Base-by-base conservation (phyloP, 1,140 invertebrate species). In the Meloidogyne chitwoodi region DNA sequence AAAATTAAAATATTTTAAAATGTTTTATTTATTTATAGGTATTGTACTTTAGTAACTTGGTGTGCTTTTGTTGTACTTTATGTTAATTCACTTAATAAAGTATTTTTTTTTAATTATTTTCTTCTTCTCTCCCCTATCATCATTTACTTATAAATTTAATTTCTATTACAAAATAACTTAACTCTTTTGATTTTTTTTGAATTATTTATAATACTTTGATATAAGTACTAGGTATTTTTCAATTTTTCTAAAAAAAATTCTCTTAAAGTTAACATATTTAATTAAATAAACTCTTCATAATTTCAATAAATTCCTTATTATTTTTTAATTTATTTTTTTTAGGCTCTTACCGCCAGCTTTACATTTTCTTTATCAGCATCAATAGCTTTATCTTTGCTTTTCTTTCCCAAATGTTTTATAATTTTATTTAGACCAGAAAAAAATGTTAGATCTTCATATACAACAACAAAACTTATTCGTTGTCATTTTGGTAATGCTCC, bases 21-120 rank as follows among this genome's bases (percentile, higher is more conserved):
- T 38, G 10, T n/a, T 48, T 56, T 16, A n/a, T 31, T 2, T 29
- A 44, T 27, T 69, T 70, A 56, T 14, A 93, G 93, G 92, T 94
- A 94, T 85, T 93, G 93, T 0, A 94, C 93, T 0, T 92, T 93
- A 79, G 92, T 94, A 19, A 93, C 93, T 76, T 94, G 93, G 93
- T 88, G 93, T 27, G 93, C 93, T n/a, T 94, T 94, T 87, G 90
- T 93, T 11, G 92, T 93, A 1, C 93, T 94, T 76, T 93, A 93
- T 88, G 93, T 91, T 72, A 92, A 92, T 3, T 92, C 92, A 69
- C 91, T 92, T 75, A 90, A 91, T 69, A 92, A 92, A 64, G 71
- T 38, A 38, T 38, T 38, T 8, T 38, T 8, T 38, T 38, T 8
- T 8, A 38, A 6, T 31, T 31, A 31, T 31, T 31, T 31, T n/a